A percentile compares a stretch with the other conserved stretches of the same genome.
Evolutionary conservation across 2,888 invertebrate species (phyloP).

Genomic region (Metacarcinus magister): DNA sequence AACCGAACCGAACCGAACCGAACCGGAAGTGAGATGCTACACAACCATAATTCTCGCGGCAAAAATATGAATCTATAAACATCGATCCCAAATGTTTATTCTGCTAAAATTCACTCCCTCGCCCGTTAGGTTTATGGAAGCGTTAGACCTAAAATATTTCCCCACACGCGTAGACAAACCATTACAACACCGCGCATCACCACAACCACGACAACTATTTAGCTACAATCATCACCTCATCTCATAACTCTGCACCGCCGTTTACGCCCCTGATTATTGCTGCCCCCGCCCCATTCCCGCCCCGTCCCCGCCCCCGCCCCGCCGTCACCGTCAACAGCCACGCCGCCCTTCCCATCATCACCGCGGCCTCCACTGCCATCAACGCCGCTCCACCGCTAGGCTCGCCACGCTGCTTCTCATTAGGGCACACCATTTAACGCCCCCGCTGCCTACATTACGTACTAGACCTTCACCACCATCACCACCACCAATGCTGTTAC

Average conservation of each 20-base stretch:
- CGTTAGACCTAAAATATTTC: conserved; percentile 16
- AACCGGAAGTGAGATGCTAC: not conserved
- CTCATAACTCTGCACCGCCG: not conserved
- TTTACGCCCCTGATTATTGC: not conserved
- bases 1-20: not conserved
- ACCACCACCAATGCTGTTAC: not conserved
- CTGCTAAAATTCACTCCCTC: not conserved
- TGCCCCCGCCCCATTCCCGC: not conserved
- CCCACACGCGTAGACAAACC: not conserved
- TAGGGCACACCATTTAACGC: not conserved
- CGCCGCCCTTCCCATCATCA: not conserved
- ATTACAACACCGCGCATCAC: not conserved
- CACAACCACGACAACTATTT: not conserved
- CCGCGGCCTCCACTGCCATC: not conserved
- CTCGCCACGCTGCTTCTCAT: not conserved
- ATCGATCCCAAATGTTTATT: conserved; percentile 41
- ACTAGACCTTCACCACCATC: conserved; percentile 5
- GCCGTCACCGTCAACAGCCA: not conserved
- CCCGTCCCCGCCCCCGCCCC: not conserved
- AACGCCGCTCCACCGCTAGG: not conserved
- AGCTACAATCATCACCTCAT: conserved; percentile 1
- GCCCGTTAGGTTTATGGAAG: not conserved
- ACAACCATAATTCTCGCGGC: not conserved
- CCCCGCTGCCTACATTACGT: not conserved
- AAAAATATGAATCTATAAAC: conserved; percentile 43